Conservation (phyloP, 2,888 invertebrate species). For the Drosophila aldrichi region DNA sequence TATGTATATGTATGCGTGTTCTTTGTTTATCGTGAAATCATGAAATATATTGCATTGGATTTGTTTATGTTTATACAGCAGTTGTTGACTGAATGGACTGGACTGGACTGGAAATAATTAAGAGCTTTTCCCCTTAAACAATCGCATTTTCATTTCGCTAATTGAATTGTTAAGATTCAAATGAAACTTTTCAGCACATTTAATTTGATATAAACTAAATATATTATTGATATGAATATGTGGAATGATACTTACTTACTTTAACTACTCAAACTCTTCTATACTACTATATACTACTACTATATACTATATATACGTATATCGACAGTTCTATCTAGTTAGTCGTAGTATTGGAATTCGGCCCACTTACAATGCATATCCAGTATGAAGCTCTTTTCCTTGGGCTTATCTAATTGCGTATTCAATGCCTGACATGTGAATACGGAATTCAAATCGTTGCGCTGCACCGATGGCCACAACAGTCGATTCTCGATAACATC, state of each 20-base stretch:
- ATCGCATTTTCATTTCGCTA: background rate
- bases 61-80: conserved; percentile 15
- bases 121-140: background rate
- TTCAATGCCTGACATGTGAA: conserved; percentile 96
- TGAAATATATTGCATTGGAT: conserved; percentile 13
- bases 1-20: background rate
- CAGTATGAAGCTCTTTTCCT: conserved; percentile 90
- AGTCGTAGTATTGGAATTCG: background rate
- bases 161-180: background rate
- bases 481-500: conserved; percentile 94
- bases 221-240: too few species aligned
- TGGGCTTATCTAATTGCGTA: conserved; percentile 92
- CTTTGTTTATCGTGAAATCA: conserved; percentile 8
- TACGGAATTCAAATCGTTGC: conserved; percentile 93
- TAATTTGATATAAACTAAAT: background rate
- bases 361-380: conserved; percentile 92
- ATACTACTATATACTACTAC: too few species aligned
- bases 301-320: background rate
- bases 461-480: conserved; percentile 90
- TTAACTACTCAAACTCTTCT: background rate
- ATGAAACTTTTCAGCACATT: background rate
- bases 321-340: background rate
- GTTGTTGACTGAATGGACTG: background rate
- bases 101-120: background rate
- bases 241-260: too few species aligned